These are phyloP conservation scores for Ictalurus furcatus DNA, from an alignment of 2,113 vertebrate species.

Conservation along the genomic window DNA sequence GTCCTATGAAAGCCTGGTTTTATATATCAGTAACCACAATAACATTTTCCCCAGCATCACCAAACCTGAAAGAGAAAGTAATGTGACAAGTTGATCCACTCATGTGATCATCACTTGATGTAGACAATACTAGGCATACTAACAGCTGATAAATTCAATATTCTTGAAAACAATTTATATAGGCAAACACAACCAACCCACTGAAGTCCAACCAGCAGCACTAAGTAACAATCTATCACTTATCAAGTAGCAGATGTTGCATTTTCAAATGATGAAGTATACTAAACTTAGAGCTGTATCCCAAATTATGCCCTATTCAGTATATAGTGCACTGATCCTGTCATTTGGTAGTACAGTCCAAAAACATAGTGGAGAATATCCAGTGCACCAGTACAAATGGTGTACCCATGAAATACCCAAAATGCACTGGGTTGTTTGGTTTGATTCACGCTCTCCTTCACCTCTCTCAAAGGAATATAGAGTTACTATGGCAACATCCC, in stretches of 20 bases:
- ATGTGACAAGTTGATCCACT: background rate
- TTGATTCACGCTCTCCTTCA: background rate
- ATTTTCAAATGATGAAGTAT: background rate
- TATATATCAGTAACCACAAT: background rate
- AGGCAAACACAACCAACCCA: background rate
- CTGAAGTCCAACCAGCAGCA: background rate
- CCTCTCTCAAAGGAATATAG: background rate
- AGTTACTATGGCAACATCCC: slow-evolving; percentile 14
- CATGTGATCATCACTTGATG: background rate
- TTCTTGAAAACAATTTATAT: background rate
- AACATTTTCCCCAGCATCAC: background rate
- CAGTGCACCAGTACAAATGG: background rate
- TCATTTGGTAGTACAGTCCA: background rate
- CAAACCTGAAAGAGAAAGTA: background rate
- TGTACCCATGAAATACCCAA: background rate
- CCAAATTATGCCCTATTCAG: background rate
- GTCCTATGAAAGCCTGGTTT: background rate
- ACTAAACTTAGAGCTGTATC: background rate
- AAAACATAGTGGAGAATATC: background rate
- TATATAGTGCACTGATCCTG: background rate
- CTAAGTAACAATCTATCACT: background rate
- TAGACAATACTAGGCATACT: background rate
- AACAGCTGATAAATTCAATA: background rate
- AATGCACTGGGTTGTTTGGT: background rate
- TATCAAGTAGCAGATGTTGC: background rate